Evolutionary conservation across 1,140 invertebrate genomes (phyloP).

Genomic region (Drosophila setifemur): DNA sequence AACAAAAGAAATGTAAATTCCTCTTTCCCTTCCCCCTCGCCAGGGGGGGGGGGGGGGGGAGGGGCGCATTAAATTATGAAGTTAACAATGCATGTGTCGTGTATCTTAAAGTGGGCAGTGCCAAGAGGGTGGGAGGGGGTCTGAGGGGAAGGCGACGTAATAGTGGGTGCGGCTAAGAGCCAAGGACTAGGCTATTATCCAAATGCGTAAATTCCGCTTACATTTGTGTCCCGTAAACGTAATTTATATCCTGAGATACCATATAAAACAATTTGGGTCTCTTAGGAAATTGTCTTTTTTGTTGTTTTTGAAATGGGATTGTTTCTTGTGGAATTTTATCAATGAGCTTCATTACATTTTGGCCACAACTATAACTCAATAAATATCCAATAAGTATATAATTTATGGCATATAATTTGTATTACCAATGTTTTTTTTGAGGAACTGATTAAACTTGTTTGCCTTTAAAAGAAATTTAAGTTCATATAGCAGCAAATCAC

Average conservation of each 20-base stretch:
- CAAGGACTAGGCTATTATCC: not conserved
- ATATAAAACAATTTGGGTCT: too few relatives aligned
- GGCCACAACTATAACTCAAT: too few relatives aligned
- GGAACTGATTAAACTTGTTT: too few relatives aligned
- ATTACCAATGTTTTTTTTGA: too few relatives aligned
- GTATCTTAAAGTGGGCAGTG: not conserved
- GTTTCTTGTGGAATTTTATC: too few relatives aligned
- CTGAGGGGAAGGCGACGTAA: not conserved
- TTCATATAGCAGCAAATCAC: too few relatives aligned
- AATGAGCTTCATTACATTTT: too few relatives aligned
- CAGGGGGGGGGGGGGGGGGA: constrained; percentile 28
- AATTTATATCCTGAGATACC: not conserved
- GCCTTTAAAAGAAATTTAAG: too few relatives aligned
- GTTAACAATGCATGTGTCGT: constrained; percentile 28
- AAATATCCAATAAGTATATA: too few relatives aligned
- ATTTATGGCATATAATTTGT: too few relatives aligned
- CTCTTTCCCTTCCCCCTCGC: not conserved
- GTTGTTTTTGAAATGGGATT: too few relatives aligned
- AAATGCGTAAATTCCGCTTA: constrained; percentile 1
- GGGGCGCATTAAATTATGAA: constrained; percentile 31
- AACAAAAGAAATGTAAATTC: constrained; percentile 38
- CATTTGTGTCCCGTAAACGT: not conserved
- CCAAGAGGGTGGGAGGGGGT: not conserved
- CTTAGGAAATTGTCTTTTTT: too few relatives aligned
- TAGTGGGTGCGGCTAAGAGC: constrained; percentile 27